Base-by-base conservation (phyloP, 2,113 vertebrate genomes). In the Nestor notabilis region DNA sequence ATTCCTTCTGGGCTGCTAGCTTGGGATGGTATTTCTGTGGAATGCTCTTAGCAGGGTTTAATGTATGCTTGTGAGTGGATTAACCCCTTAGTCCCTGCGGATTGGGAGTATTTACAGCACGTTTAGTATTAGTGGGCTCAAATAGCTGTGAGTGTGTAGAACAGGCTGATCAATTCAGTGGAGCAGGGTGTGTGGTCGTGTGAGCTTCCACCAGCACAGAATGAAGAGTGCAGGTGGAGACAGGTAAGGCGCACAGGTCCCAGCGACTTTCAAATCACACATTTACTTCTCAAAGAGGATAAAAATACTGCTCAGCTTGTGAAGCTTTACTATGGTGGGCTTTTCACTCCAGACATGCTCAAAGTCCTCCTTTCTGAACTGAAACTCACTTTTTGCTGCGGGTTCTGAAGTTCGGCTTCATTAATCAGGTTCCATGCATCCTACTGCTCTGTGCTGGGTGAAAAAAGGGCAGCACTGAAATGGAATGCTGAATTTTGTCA, bases 31-130 rank as follows among this genome's bases (percentile, higher is more conserved):
- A 44, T 94, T 91, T 84, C 81, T 91, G 52, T 92, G 97, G 92
- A 97, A 95, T 91, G 96, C 94, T 95, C 90, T 84, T 27, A 91
- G 86, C 60, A 5, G 2, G 52, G 72, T 76, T 65, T 49, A 82
- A 79, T 68, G 92, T 79, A 14, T 75, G 82, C 64, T 84, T 86
- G 85, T 0, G 6, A 78, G 88, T 33, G 88, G 14, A 46, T 97
- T 97, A 96, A 96, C 94, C 90, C 96, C 69, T 95, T 43, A 15
- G 33, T 46, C 6, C 35, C 86, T n/a, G 0, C 0, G 5, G 64
- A 29, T 13, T 3, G 20, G 71, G 23, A 56, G 41, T 10, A 4
- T 27, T 58, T 2, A 0, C 0, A 65, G 89, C 83, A 27, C 3
- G 0, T 4, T 2, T 13, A 9, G 28, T 6, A 12, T 10, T 17